These are phyloP conservation scores for Drosophila pseudotakahashii DNA, from an alignment of 2,888 invertebrate species.

Conservation along the genomic window DNA sequence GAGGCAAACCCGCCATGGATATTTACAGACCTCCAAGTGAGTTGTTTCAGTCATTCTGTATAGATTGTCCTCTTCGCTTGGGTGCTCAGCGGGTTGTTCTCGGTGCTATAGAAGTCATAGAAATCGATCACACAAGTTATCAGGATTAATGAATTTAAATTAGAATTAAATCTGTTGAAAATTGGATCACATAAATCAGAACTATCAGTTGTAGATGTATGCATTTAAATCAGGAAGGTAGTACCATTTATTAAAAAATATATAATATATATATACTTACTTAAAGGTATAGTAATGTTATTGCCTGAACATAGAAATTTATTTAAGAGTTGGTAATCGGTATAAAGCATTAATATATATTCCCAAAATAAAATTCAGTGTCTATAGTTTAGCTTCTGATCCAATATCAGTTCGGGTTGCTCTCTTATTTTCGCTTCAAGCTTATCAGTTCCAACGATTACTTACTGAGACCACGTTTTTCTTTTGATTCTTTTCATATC, in stretches of 20 bases:
- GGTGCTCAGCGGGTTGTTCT: slow-evolving; percentile 32
- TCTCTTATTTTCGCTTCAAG: slow-evolving; percentile 14
- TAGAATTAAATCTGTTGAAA: not conserved
- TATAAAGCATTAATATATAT: no score
- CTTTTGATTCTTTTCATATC: slow-evolving; percentile 64
- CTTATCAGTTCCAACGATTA: slow-evolving; percentile 33
- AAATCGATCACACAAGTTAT: slow-evolving; percentile 1
- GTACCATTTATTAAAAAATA: no score
- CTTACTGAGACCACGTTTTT: slow-evolving; percentile 56
- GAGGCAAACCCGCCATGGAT: slow-evolving; percentile 92
- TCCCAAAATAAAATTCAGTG: not conserved
- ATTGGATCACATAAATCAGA: no score
- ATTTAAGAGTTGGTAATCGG: no score
- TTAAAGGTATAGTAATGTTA: not conserved
- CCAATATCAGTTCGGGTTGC: slow-evolving; percentile 19
- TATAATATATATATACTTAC: not conserved
- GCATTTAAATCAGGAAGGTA: slow-evolving; percentile 17
- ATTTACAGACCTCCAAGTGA: slow-evolving; percentile 95
- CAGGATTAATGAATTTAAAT: not conserved
- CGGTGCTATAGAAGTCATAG: not conserved
- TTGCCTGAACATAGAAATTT: no score
- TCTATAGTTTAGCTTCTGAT: not conserved
- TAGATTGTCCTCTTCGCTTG: slow-evolving; percentile 18
- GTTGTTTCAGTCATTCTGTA: slow-evolving; percentile 67
- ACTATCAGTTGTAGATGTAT: slow-evolving; percentile 3